Percentiles rank a stretch among this genome's conserved stretches.
Conservation (phyloP, 2,888 invertebrate genomes). For the Prionchulus punctatus region DNA sequence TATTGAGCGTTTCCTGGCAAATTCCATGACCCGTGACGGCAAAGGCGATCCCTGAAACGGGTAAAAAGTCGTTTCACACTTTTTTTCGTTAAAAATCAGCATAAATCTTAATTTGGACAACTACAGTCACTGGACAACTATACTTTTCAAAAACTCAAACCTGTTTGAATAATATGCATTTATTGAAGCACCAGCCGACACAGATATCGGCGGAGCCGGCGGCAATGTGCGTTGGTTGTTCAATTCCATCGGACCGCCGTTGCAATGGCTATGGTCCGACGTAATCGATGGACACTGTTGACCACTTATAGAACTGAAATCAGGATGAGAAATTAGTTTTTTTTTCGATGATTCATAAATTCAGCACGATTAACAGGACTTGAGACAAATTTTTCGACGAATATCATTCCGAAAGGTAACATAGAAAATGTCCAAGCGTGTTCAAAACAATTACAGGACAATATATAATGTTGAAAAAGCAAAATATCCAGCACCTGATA, state of each 20-base stretch:
- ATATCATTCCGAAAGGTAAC: too few species aligned
- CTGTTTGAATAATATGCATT: too few species aligned
- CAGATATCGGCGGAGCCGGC: not conserved
- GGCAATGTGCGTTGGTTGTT: not conserved
- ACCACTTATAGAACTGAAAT: not conserved
- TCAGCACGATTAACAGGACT: not conserved
- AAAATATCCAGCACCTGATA: not conserved
- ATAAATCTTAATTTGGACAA: too few species aligned
- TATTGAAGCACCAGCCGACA: not conserved
- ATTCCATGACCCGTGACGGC: slow-evolving; percentile 2
- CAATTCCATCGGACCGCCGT: slow-evolving; percentile 27
- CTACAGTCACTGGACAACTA: too few species aligned
- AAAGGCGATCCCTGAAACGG: not conserved
- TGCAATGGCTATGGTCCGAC: slow-evolving; percentile 48
- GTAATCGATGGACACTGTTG: slow-evolving; percentile 23
- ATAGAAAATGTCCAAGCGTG: too few species aligned
- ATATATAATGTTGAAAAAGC: not conserved
- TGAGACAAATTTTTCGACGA: too few species aligned
- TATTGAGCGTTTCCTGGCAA: not conserved
- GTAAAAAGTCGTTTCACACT: not conserved
- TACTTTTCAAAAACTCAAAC: too few species aligned
- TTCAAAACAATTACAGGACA: not conserved
- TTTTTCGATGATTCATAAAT: not conserved
- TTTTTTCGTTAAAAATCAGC: not conserved
- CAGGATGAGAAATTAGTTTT: not conserved